These are phyloP conservation scores for Sciurus vulgaris DNA, from an alignment of 2,797 vertebrate genomes.

Conservation along the genomic window DNA sequence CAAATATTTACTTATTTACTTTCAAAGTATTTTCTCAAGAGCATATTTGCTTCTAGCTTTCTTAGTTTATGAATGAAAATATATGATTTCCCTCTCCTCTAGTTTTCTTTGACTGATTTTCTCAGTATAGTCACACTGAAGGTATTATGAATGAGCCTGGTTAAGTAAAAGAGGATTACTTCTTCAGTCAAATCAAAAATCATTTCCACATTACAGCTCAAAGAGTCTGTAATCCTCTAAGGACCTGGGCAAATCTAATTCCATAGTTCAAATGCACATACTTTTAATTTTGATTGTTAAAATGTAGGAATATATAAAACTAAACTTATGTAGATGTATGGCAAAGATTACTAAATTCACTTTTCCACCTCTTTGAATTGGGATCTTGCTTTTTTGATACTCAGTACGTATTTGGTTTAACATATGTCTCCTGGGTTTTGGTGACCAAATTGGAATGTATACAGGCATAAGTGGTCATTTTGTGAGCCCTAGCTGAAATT, in stretches of 20 bases:
- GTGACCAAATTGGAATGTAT: background rate
- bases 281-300: slow-evolving; percentile 51
- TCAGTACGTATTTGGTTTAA: background rate
- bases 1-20: slow-evolving; percentile 17
- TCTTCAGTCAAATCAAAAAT: slow-evolving; percentile 17
- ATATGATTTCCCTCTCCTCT: background rate
- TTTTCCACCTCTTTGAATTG: background rate
- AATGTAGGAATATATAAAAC: background rate
- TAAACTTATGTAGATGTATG: background rate
- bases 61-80: background rate
- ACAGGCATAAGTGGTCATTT: background rate
- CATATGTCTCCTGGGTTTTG: background rate
- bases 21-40: background rate
- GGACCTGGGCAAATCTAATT: background rate
- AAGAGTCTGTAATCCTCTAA: background rate
- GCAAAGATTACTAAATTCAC: background rate
- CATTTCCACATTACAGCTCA: background rate
- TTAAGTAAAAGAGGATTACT: background rate
- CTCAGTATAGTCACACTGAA: background rate
- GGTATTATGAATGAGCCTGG: background rate
- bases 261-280: background rate
- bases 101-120: background rate
- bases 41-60: background rate
- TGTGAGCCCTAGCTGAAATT: background rate
- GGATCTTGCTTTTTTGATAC: background rate